A percentile compares a stretch with the other conserved stretches of the same genome.
Conservation (phyloP, 2,113 vertebrate genomes). For the Tapirus terrestris region DNA sequence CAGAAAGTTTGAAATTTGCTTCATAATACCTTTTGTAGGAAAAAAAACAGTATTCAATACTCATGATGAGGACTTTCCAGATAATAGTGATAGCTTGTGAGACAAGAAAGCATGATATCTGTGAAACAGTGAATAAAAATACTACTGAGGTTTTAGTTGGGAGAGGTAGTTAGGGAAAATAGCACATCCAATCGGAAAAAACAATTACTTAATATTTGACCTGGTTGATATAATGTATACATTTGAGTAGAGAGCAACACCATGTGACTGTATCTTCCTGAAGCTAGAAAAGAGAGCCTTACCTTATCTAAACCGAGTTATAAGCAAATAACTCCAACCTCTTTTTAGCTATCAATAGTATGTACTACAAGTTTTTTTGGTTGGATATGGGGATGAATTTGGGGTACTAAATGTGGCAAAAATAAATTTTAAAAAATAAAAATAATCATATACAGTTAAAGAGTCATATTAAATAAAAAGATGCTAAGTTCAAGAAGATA, state of each 20-base stretch:
- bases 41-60: not conserved
- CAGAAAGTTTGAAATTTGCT: not conserved
- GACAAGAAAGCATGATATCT: not conserved
- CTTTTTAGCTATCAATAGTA: not conserved
- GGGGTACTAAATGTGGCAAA: not conserved
- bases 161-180: not conserved
- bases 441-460: not conserved
- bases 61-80: not conserved
- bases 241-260: not conserved
- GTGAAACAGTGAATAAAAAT: not conserved
- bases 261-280: not conserved
- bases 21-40: not conserved
- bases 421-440: not conserved
- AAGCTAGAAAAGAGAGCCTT: not conserved
- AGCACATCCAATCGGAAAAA: not conserved
- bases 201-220: not conserved
- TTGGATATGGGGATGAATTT: not conserved
- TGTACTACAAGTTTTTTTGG: not conserved
- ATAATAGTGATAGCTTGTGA: not conserved
- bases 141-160: not conserved
- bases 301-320: not conserved
- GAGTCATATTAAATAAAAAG: not conserved
- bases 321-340: not conserved
- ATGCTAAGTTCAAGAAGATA: not conserved
- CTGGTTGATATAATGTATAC: not conserved